phyloP scores from a whole-genome alignment of 2,113 vertebrate genomes.

The Xiphorhynchus elegans region DNA sequence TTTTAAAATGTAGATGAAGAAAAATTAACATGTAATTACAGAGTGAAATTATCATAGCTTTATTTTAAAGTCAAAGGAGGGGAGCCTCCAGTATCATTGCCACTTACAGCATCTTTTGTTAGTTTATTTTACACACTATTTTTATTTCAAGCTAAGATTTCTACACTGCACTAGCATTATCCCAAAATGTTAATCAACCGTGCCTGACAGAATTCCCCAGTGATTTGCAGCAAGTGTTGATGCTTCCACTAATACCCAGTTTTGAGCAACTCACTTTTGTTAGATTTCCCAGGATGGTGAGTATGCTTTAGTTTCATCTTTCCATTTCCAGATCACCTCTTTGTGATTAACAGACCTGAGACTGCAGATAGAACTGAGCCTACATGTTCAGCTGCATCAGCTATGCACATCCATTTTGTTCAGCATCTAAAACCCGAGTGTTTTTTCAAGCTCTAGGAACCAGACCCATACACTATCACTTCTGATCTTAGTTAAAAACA shows the following conservation, averaged over 20 bases:
- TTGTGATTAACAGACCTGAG: conserved; percentile 25
- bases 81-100: conserved; percentile 11
- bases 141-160: conserved; percentile 34
- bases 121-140: conserved; percentile 43
- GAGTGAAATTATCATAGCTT: conserved; percentile 48
- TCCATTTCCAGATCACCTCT: conserved; percentile 37
- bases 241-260: conserved; percentile 12
- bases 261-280: conserved; percentile 43
- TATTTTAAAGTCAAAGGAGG: conserved; percentile 49
- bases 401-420: conserved; percentile 13
- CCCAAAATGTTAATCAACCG: conserved; percentile 28
- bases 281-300: conserved; percentile 50
- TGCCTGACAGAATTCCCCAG: conserved; percentile 13
- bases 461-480: neutral
- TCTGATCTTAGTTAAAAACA: neutral
- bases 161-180: conserved; percentile 8
- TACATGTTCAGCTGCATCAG: neutral
- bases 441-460: neutral
- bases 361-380: neutral
- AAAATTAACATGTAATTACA: conserved; percentile 68
- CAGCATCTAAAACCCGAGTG: neutral
- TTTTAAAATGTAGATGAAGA: conserved; percentile 67
- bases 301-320: conserved; percentile 25
- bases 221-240: neutral
- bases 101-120: conserved; percentile 20